These are phyloP conservation scores for Hypocryptadius cinnamomeus DNA, from an alignment of 2,113 vertebrate species.

Conservation along the genomic window DNA sequence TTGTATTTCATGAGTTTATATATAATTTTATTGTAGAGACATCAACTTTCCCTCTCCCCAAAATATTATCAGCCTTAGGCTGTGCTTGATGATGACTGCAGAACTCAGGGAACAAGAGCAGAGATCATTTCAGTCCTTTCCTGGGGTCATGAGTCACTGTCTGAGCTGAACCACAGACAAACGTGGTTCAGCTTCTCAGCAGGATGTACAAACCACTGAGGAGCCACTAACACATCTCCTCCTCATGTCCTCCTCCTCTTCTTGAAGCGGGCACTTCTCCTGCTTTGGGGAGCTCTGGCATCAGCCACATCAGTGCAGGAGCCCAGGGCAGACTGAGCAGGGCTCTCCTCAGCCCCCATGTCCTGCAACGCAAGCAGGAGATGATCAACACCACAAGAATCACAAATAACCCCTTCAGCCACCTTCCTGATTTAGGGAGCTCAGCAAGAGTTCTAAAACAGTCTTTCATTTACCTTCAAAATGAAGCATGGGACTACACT, in stretches of 20 bases:
- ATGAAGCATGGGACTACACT: neutral
- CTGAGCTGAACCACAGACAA: neutral
- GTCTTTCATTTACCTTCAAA: neutral
- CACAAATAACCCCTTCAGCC: neutral
- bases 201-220: neutral
- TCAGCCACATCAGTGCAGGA: neutral
- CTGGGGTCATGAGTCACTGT: neutral
- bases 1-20: neutral
- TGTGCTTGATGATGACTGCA: neutral
- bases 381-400: neutral
- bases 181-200: neutral
- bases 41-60: neutral
- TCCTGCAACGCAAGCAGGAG: neutral
- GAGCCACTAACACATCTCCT: neutral
- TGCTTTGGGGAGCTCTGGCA: neutral
- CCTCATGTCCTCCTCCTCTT: conserved; percentile 32
- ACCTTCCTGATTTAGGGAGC: neutral
- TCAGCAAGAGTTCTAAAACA: neutral
- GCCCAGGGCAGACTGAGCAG: neutral
- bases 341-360: neutral
- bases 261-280: conserved; percentile 17
- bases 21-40: neutral
- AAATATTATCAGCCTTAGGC: neutral
- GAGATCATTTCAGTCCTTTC: neutral
- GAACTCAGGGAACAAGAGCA: neutral